These are phyloP conservation scores for Chloroclysta siterata DNA, from an alignment of 2,888 invertebrate species.

Conservation along the genomic window DNA sequence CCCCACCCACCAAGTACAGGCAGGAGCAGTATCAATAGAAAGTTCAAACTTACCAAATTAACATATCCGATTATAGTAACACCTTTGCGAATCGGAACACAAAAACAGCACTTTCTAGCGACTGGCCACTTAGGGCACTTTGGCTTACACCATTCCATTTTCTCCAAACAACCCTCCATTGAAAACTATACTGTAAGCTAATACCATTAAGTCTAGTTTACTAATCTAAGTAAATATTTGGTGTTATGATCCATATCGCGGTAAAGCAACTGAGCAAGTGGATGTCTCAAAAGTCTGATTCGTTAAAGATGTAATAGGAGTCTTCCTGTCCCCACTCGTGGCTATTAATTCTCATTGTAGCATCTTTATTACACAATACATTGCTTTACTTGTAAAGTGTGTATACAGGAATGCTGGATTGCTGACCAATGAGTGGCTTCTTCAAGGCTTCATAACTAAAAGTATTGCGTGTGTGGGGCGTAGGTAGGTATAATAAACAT, in stretches of 20 bases:
- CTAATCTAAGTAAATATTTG: background rate
- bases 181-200: slow-evolving; percentile 32
- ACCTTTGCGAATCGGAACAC: slow-evolving; percentile 64
- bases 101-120: slow-evolving; percentile 67
- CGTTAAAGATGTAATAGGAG: slow-evolving; percentile 33
- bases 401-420: slow-evolving; percentile 16
- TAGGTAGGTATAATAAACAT: background rate
- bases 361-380: slow-evolving; percentile 23
- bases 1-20: background rate
- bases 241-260: slow-evolving; percentile 29
- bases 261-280: slow-evolving; percentile 42
- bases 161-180: slow-evolving; percentile 44
- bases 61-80: slow-evolving; percentile 68
- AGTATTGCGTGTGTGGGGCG: background rate
- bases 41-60: slow-evolving; percentile 60
- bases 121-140: slow-evolving; percentile 55
- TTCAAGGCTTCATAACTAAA: background rate
- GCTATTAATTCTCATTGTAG: slow-evolving; percentile 31
- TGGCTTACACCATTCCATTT: slow-evolving; percentile 50
- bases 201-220: slow-evolving; percentile 9
- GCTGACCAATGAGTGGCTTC: background rate
- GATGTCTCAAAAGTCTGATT: slow-evolving; percentile 31
- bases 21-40: background rate
- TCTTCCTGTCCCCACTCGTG: slow-evolving; percentile 36
- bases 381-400: slow-evolving; percentile 31